Conservation (phyloP, 2,797 vertebrate species). For the Pangasius macronema region DNA sequence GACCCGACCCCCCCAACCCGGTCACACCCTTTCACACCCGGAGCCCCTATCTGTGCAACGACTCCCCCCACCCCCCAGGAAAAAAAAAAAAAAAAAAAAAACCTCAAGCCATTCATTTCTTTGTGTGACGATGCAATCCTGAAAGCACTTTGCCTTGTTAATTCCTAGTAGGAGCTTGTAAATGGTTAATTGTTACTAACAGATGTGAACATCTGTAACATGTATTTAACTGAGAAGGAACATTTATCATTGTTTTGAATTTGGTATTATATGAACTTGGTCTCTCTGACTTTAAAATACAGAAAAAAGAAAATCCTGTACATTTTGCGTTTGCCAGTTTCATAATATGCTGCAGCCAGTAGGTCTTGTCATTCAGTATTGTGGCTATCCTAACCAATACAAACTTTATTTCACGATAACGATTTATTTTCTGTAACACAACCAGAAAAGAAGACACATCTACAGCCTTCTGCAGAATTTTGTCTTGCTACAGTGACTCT, state of each 20-base stretch:
- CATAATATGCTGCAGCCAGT: constrained; percentile 75
- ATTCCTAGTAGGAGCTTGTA: constrained; percentile 64
- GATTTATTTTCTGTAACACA: too few species aligned
- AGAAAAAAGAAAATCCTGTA: constrained; percentile 75
- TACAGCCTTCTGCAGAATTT: too few species aligned
- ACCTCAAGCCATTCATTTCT: constrained; percentile 79
- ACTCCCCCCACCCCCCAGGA: constrained; percentile 31
- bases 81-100: constrained; percentile 43
- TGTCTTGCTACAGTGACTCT: neutral
- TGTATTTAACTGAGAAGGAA: constrained; percentile 75
- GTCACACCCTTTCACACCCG: constrained; percentile 39
- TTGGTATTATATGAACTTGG: constrained; percentile 78
- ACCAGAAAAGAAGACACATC: too few species aligned
- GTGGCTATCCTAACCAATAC: too few species aligned
- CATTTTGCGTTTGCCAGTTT: constrained; percentile 79
- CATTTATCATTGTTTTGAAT: constrained; percentile 73
- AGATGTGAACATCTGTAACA: constrained; percentile 78
- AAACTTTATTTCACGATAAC: too few species aligned
- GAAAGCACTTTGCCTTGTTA: constrained; percentile 75
- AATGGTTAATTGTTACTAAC: constrained; percentile 67
- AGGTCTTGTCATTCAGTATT: constrained; percentile 70
- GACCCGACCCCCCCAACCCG: constrained; percentile 59
- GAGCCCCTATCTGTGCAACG: neutral
- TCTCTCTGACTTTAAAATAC: constrained; percentile 82
- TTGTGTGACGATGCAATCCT: constrained; percentile 82